Evolutionary conservation across 2,113 vertebrate species (phyloP), one percentile per base, ranked within the genome.

Genomic region (Panthera uncia): DNA sequence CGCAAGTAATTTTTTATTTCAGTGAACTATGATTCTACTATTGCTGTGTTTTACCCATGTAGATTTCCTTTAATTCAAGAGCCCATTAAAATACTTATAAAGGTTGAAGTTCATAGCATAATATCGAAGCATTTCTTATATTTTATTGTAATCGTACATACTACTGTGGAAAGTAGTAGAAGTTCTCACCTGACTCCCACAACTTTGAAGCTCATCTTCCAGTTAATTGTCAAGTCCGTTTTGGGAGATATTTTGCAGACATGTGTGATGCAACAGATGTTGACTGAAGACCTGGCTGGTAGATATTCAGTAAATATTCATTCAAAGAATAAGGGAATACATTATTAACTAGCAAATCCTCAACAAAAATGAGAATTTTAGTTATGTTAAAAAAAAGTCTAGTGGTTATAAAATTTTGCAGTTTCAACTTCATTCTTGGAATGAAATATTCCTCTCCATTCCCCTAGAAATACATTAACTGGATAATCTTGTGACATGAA

Each of bases 101-200:
- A 31, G 19, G 90, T 96, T 98, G 89, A 96, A 97, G 21, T 73
- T 94, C 41, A 85, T 33, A 74, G n/a, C 18, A 57, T 86, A 21
- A 65, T 78, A 74, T 15, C 48, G 73, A 86, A 66, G 63, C 12
- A 83, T 73, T 79, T 92, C 15, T 79, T 90, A 29, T 95, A 48
- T 61, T 93, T 97, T 78, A 66, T 93, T 97, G 4, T 92, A 50
- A 68, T 65, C 6, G 33, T 88, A 52, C 80, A 36, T 78, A 87
- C 33, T 82, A 21, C 38, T 73, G 45, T 92, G 38, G 48, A 82
- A 74, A 27, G 5, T 33, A 23, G n/a, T 66, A 63, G 3, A 86
- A 41, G 1, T 89, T 7, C 13, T 6, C 16, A 76, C 6, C 29
- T 36, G 13, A 79, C 29, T 41, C 41, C 16, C 13, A 84, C 31